Evolutionary conservation across 2,797 vertebrate species (phyloP).

Genomic region (Acanthornis magna): DNA sequence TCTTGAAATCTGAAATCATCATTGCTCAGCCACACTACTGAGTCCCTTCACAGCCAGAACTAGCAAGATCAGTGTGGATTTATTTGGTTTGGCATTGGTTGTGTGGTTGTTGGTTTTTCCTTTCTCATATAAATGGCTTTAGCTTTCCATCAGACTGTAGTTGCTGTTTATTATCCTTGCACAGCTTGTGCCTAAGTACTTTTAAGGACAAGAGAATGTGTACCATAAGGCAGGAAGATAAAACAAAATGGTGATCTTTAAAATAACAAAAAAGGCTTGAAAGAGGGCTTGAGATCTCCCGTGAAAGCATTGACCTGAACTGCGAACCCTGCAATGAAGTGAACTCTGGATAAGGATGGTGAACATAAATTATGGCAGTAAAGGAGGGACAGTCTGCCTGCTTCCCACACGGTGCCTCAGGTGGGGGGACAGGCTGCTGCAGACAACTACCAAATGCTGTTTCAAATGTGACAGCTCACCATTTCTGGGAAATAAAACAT

Average conservation of each 20-base stretch:
- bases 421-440: neutral
- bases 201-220: neutral
- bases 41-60: neutral
- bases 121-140: neutral
- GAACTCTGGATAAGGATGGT: neutral
- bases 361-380: neutral
- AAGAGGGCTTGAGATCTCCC: neutral
- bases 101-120: neutral
- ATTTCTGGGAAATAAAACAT: neutral
- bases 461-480: neutral
- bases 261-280: neutral
- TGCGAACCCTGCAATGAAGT: neutral
- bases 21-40: neutral
- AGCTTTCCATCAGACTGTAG: neutral
- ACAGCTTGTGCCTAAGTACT: slow-evolving; percentile 18
- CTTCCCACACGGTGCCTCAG: neutral
- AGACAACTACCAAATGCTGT: neutral
- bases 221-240: neutral
- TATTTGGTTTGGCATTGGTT: neutral
- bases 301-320: neutral
- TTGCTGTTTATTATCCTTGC: neutral
- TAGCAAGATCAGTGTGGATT: neutral
- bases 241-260: neutral
- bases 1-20: neutral
- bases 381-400: neutral